These are phyloP conservation scores for Heliothis subflexa DNA, from an alignment of 1,140 invertebrate genomes.

Conservation along the genomic window DNA sequence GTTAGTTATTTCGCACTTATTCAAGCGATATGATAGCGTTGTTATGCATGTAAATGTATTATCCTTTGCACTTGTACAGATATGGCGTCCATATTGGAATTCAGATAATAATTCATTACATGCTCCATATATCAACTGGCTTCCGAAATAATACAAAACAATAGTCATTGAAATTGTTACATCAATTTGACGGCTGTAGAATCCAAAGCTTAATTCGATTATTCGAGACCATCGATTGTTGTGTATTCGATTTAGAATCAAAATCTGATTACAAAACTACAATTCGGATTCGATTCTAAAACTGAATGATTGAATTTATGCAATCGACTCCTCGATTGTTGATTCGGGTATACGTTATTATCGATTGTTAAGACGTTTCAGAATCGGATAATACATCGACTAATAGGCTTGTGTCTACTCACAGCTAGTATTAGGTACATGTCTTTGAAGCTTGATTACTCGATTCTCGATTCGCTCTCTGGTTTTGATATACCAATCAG, in stretches of 20 bases:
- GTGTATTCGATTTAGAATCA: background rate
- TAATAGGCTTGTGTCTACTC: background rate
- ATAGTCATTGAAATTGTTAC: constrained; percentile 12
- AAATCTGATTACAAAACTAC: background rate
- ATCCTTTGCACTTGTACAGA: background rate
- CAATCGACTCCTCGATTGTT: background rate
- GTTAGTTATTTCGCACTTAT: too few species aligned
- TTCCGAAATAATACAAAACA: constrained; percentile 18
- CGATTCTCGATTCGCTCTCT: background rate
- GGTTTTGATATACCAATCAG: constrained; percentile 22
- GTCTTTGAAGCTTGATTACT: constrained; percentile 29
- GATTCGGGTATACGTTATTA: background rate
- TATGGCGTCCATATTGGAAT: background rate
- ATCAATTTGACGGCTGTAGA: background rate
- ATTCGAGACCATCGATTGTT: background rate
- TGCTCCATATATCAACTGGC: background rate
- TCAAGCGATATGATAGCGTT: too few species aligned
- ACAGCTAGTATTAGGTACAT: constrained; percentile 17
- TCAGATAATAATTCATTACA: background rate
- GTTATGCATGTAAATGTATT: too few species aligned
- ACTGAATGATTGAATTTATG: background rate
- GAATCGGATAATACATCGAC: constrained; percentile 2
- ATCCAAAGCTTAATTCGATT: background rate
- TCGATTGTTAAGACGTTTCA: constrained; percentile 13
- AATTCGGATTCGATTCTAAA: background rate